These are phyloP conservation scores for Casuarius casuarius DNA, from an alignment of 2,113 vertebrate species.

Conservation along the genomic window DNA sequence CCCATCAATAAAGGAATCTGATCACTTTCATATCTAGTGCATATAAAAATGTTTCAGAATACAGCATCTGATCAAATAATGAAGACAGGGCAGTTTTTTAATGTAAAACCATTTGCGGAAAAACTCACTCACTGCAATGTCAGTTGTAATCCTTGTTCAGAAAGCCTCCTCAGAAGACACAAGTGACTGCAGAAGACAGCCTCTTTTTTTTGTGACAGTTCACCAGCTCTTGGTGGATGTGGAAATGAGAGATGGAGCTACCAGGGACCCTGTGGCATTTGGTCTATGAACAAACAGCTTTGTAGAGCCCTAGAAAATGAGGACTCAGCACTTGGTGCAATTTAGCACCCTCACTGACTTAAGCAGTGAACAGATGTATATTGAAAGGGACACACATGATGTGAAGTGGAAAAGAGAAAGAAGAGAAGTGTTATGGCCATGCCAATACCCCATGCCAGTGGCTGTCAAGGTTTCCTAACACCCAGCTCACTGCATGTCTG, in stretches of 20 bases:
- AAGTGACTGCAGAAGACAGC: not conserved
- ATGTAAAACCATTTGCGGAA: not conserved
- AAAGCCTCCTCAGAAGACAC: not conserved
- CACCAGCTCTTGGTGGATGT: not conserved
- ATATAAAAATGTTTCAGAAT: not conserved
- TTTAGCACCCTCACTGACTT: not conserved
- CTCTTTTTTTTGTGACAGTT: not conserved
- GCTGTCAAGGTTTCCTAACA: not conserved
- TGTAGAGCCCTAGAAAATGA: not conserved
- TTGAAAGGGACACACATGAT: not conserved
- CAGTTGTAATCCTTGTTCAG: not conserved
- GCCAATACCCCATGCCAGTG: not conserved
- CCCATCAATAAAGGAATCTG: not conserved
- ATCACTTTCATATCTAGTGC: not conserved
- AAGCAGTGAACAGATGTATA: not conserved
- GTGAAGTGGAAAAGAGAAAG: not conserved
- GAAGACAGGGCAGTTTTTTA: not conserved
- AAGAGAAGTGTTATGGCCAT: not conserved
- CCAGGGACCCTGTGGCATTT: not conserved
- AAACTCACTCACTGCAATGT: not conserved
- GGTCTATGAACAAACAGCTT: not conserved
- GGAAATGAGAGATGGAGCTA: not conserved
- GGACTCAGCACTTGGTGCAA: not conserved
- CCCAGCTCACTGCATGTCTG: not conserved
- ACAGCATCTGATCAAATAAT: not conserved